Base-by-base conservation (phyloP, 2,888 invertebrate species). In the Hylaea fasciaria region DNA sequence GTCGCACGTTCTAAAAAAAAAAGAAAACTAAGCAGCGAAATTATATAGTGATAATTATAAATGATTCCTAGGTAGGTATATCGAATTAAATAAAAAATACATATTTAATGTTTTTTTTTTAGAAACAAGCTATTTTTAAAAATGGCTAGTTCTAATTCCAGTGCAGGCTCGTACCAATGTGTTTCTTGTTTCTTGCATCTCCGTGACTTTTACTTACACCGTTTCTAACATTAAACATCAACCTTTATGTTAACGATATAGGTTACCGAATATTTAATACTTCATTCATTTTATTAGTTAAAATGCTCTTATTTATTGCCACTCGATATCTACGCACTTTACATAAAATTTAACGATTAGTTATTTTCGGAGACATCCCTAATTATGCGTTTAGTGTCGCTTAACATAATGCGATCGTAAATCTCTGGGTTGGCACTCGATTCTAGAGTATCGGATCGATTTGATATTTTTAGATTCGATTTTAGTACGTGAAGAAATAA, bases 301-400 rank as follows among this genome's bases (percentile, higher is more conserved):
- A 61, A 61, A 61, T 61, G 50, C 61, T 65, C 44, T 59, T 65
- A 68, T 68, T 68, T 65, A 68, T 64, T 35, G 51, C 65, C 37
- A 54, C 59, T 56, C 59, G 72, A 78, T 79, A 81, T 76, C 70
- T 72, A 68, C 66, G 71, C 80, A 80, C 77, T 80, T 74, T 75
- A 75, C 75, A 81, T 83, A 74, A 84, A 84, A 80, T 61, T 85
- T 85, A 81, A 85, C 80, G 83, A 80, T 82, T 77, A 69, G 76
- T 77, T 84, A 85, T 85, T 85, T 86, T 79, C 68, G 77, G 74
- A 81, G 76, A 78, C 81, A 77, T 78, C 77, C 69, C 84, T 83
- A 86, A 89, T 89, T 88, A 86, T 85, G 83, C 86, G 84, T 85
- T 86, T 81, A 77, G 79, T 79, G 85, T 80, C 80, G 73, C 73